A percentile compares a stretch with the other conserved stretches of the same genome.
Evolutionary conservation across 2,888 invertebrate species (phyloP).

Genomic region (Sminthurinus aureus): DNA sequence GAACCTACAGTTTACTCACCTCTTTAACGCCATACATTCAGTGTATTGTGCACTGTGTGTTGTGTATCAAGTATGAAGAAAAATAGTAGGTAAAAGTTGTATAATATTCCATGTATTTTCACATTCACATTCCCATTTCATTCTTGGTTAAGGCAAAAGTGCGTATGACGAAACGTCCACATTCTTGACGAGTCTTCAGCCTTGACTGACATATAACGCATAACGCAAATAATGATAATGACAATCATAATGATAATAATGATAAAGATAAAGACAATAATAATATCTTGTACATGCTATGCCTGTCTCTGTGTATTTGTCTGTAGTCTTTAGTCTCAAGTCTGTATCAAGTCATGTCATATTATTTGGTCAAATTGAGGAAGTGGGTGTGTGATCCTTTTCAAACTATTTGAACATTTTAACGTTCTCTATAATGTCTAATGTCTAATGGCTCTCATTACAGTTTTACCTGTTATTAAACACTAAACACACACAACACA

Average conservation of each 20-base stretch:
- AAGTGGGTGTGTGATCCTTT: conserved; percentile 8
- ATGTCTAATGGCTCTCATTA: conserved; percentile 1
- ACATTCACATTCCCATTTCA: no score
- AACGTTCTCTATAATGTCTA: conserved; percentile 5
- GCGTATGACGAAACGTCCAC: no score
- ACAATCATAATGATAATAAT: neutral
- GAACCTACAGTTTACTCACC: no score
- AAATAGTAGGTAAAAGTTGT: no score
- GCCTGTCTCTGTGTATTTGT: no score
- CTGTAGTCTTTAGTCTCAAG: neutral
- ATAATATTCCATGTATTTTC: no score
- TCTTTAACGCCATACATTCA: no score
- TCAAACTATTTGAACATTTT: neutral
- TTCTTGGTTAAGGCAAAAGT: no score
- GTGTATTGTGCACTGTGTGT: no score
- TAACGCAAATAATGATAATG: neutral
- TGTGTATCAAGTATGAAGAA: no score
- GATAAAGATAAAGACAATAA: neutral
- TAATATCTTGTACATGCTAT: no score
- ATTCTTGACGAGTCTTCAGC: neutral
- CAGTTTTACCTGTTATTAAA: neutral
- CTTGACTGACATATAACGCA: neutral
- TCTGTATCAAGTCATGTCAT: neutral
- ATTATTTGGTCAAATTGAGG: conserved; percentile 14
- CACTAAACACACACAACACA: conserved; percentile 2